Percentiles rank a stretch among this genome's conserved stretches.
Evolutionary conservation across 2,888 invertebrate species (phyloP).

Genomic region (Epistrophe grossulariae): DNA sequence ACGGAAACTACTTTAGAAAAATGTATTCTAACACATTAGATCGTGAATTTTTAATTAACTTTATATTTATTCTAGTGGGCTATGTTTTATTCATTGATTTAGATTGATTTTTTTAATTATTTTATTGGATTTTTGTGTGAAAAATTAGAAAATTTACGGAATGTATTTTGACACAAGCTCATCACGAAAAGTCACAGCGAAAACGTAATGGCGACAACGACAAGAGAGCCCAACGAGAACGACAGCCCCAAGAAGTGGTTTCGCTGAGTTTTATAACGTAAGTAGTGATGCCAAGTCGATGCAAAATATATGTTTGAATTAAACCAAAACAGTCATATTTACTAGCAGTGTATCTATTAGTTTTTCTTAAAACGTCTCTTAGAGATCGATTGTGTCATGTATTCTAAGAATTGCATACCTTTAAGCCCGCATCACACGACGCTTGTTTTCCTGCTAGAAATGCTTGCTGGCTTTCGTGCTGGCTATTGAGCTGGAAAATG

Average conservation of each 20-base stretch:
- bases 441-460: too few relatives aligned
- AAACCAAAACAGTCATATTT: too few relatives aligned
- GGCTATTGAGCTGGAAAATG: too few relatives aligned
- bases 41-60: slow-evolving; percentile 28
- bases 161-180: slow-evolving; percentile 72
- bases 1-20: slow-evolving; percentile 47
- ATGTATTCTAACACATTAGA: slow-evolving; percentile 47
- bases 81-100: slow-evolving; percentile 52
- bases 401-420: too few relatives aligned
- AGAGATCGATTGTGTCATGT: too few relatives aligned
- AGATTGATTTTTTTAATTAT: slow-evolving; percentile 25
- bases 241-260: slow-evolving; percentile 54
- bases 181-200: slow-evolving; percentile 75
- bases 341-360: too few relatives aligned
- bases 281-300: slow-evolving; percentile 45
- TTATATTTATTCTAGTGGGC: background rate
- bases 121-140: slow-evolving; percentile 43
- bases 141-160: slow-evolving; percentile 64
- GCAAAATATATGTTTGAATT: too few relatives aligned
- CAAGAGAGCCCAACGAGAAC: slow-evolving; percentile 22
- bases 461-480: too few relatives aligned
- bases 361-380: too few relatives aligned
- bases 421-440: too few relatives aligned
- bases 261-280: slow-evolving; percentile 49
- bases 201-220: slow-evolving; percentile 69